Conservation (phyloP, 92 coral and sea anemone genomes). For the Palythoa heliodiscus region DNA sequence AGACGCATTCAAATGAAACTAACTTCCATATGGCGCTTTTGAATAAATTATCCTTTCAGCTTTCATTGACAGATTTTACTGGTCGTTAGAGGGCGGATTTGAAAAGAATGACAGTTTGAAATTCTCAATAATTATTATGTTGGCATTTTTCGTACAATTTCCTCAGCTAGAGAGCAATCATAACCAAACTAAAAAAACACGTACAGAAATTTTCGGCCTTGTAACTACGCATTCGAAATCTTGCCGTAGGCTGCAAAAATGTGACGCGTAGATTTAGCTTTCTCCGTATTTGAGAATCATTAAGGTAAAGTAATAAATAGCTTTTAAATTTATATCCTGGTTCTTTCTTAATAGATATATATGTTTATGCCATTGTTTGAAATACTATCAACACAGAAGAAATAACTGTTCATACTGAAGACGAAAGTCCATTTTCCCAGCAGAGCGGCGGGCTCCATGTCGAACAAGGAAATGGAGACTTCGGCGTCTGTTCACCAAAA, state of each 20-base stretch:
- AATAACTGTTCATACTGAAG: constrained; percentile 8
- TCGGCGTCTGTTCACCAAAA: constrained; percentile 16
- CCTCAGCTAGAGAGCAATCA: constrained; percentile 4
- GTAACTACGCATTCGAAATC: constrained; percentile 17
- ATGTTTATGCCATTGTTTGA: constrained; percentile 34
- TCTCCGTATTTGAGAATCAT: neutral
- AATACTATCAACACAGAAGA: constrained; percentile 24
- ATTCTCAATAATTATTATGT: constrained; percentile 34
- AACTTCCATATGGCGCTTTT: constrained; percentile 48
- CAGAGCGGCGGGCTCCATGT: constrained; percentile 6
- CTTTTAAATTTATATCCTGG: constrained; percentile 44
- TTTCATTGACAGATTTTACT: constrained; percentile 47
- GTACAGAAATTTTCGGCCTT: constrained; percentile 14
- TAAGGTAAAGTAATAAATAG: constrained; percentile 29
- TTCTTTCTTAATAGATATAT: constrained; percentile 37
- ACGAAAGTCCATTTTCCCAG: neutral
- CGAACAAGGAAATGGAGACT: constrained; percentile 22
- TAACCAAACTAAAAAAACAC: constrained; percentile 1
- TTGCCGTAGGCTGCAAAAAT: constrained; percentile 25
- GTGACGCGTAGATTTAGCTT: constrained; percentile 23
- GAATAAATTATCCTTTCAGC: constrained; percentile 43
- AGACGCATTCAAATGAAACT: constrained; percentile 47
- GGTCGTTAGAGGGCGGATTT: constrained; percentile 45
- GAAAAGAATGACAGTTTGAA: constrained; percentile 47
- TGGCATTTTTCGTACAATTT: constrained; percentile 36